These are phyloP conservation scores for Lycia hirtaria DNA, from an alignment of 2,888 invertebrate species.

Conservation along the genomic window DNA sequence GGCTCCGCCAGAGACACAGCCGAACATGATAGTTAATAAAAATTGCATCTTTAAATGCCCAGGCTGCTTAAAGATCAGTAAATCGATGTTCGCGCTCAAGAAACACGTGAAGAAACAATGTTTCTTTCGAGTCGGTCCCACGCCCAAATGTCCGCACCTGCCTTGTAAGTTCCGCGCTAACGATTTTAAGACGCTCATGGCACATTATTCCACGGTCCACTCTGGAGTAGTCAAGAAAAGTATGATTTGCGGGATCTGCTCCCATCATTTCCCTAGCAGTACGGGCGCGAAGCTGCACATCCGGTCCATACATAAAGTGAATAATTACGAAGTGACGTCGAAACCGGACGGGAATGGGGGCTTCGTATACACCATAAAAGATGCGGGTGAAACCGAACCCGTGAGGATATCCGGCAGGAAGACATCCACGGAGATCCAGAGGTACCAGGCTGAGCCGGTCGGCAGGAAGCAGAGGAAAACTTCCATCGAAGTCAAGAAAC, in stretches of 20 bases:
- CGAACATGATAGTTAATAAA: slow-evolving; percentile 1
- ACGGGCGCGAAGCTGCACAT: slow-evolving; percentile 21
- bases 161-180: slow-evolving; percentile 25
- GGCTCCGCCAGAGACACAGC: background rate
- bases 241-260: slow-evolving; percentile 15
- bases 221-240: background rate
- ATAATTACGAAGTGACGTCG: background rate
- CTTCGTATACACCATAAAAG: background rate
- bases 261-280: slow-evolving; percentile 3
- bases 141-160: slow-evolving; percentile 35
- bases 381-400: background rate
- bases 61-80: slow-evolving; percentile 47
- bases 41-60: slow-evolving; percentile 56
- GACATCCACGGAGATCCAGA: slow-evolving; percentile 38
- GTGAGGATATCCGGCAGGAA: slow-evolving; percentile 12
- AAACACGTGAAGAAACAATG: slow-evolving; percentile 50
- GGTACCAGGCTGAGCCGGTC: slow-evolving; percentile 48
- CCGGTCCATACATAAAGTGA: slow-evolving; percentile 11
- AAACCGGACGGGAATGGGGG: background rate
- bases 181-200: slow-evolving; percentile 42
- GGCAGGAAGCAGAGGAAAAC: slow-evolving; percentile 2
- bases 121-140: slow-evolving; percentile 42
- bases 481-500: slow-evolving; percentile 44
- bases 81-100: slow-evolving; percentile 51
- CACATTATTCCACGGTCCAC: slow-evolving; percentile 51